Evolutionary conservation across 1,140 invertebrate species (phyloP), one percentile per base, ranked within the genome.

Genomic region (Trissolcus basalis): DNA sequence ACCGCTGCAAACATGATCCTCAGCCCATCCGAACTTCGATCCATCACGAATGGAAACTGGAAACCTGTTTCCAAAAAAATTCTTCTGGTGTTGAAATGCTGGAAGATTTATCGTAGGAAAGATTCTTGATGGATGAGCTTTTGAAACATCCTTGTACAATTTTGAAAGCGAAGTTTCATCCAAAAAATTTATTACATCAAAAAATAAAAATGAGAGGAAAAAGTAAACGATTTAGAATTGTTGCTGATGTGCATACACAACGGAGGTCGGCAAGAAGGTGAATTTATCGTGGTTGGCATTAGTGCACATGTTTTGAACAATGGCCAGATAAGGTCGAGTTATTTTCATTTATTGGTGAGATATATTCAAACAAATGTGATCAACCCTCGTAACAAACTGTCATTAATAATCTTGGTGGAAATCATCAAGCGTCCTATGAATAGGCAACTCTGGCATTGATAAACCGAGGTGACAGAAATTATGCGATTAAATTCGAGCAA

Each of bases 381-480:
- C 67, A 76, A 69, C 73, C 67, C 73, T 69, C 58, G 35, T 49
- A 60, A 15, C 35, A 48, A 61, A 56, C 49, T 61, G 61, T 67
- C 61, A 67, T 70, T 76, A 70, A 76, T 76, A 69, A 76, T 76
- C 35, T 60, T 70, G 55, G 10, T 51, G 54, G 4, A 60, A 60
- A 55, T 15, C 47, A 44, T 14, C 19, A 33, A 44, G 48, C 56
- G 50, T 65, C 56, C 61, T 76, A 70, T 67, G 65, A 69, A 76
- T 76, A 70, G 67, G 44, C 65, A 43, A 41, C 54, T 27, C 19
- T 70, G 67, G 61, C 73, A 70, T 70, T 76, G 73, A 76, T 70
- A 70, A 65, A 60, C 73, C 73, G 73, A 76, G 73, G 73, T 70
- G 69, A 77, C 68, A 59, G 59, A 58, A 72, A 77, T 77, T 77